Percentiles rank a stretch among this genome's conserved stretches.
These are phyloP conservation scores for Characodon lateralis DNA, from an alignment of 2,797 vertebrate species.

Conservation along the genomic window DNA sequence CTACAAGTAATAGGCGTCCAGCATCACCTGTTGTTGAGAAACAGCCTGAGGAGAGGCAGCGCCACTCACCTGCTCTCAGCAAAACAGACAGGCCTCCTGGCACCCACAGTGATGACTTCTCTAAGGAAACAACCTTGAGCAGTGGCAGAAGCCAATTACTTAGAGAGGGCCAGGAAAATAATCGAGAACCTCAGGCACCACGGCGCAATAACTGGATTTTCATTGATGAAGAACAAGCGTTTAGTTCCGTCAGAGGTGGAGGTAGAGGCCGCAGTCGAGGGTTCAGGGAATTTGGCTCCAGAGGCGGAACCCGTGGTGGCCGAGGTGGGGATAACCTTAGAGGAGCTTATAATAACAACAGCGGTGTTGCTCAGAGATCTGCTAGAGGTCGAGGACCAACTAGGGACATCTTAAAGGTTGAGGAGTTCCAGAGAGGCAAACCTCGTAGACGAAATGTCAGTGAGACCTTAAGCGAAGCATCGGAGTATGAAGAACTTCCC, in stretches of 20 bases:
- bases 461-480: constrained; percentile 94
- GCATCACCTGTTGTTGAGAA: constrained; percentile 83
- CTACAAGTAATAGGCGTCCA: constrained; percentile 67
- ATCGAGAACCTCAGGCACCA: constrained; percentile 80
- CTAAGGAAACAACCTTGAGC: constrained; percentile 84
- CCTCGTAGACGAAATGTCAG: constrained; percentile 92
- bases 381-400: constrained; percentile 83
- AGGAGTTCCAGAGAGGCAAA: constrained; percentile 90
- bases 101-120: constrained; percentile 76
- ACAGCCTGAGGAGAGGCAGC: constrained; percentile 69
- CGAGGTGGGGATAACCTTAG: constrained; percentile 67
- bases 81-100: constrained; percentile 78
- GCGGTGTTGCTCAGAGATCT: constrained; percentile 70
- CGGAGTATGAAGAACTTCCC: constrained; percentile 96
- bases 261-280: constrained; percentile 88
- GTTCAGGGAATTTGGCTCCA: constrained; percentile 90
- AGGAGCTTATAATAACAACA: constrained; percentile 67
- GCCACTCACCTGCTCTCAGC: constrained; percentile 63
- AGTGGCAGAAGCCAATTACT: constrained; percentile 68
- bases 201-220: constrained; percentile 98
- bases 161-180: constrained; percentile 78
- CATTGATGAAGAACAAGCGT: constrained; percentile 97
- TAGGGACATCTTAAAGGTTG: constrained; percentile 85
- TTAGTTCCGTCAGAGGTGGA: constrained; percentile 85
- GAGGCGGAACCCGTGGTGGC: constrained; percentile 79